Evolutionary conservation across 2,797 vertebrate species (phyloP).

Genomic region (Otus scops): DNA sequence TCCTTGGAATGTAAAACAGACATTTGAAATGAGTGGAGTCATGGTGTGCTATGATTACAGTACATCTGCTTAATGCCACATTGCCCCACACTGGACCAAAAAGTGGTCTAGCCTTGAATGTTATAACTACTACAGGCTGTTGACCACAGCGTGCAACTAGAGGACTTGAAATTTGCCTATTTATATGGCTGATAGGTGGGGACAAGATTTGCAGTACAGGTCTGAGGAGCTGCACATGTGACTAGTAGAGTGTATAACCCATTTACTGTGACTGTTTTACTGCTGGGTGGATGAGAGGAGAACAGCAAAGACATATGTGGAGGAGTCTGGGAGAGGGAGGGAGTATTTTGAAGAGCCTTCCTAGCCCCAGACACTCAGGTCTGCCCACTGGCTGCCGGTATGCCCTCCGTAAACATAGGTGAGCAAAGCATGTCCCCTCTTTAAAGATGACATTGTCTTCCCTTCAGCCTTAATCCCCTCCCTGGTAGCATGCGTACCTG

Average conservation of each 20-base stretch:
- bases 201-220: background rate
- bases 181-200: background rate
- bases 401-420: background rate
- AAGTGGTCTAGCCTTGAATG: background rate
- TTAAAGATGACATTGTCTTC: background rate
- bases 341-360: background rate
- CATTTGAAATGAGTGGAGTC: background rate
- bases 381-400: background rate
- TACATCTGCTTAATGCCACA: background rate
- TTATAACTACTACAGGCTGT: background rate
- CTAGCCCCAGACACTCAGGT: background rate
- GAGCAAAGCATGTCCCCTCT: background rate
- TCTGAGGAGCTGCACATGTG: background rate
- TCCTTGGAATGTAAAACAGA: background rate
- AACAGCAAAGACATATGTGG: background rate
- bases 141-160: background rate
- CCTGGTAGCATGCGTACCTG: rapidly evolving
- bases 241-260: background rate
- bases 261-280: background rate
- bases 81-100: background rate
- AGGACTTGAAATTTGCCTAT: background rate
- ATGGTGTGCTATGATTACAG: background rate
- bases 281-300: background rate
- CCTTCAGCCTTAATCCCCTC: background rate
- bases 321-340: background rate